Conservation (phyloP, 2,113 vertebrate species). For the Globicephala melas region DNA sequence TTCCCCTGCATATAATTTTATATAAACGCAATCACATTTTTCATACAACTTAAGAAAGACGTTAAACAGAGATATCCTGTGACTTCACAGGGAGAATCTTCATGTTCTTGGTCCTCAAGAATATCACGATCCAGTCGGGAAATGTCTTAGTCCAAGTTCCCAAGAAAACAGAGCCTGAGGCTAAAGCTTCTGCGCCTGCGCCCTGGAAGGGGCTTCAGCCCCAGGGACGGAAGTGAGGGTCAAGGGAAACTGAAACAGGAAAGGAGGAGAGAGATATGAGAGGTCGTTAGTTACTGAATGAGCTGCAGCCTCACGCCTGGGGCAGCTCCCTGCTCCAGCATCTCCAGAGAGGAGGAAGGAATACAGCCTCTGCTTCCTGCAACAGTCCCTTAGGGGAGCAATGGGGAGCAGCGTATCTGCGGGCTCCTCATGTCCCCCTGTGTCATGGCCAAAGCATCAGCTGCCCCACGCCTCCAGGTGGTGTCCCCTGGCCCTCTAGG, state of each 20-base stretch:
- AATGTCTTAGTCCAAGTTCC: background rate
- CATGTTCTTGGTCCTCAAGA: background rate
- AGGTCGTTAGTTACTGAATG: accelerated
- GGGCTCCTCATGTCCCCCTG: background rate
- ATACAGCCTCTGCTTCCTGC: background rate
- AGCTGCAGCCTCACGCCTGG: accelerated
- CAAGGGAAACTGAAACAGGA: background rate
- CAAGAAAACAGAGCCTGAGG: background rate
- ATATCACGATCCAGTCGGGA: background rate
- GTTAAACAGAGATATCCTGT: background rate
- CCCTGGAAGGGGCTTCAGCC: background rate
- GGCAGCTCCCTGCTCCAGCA: background rate
- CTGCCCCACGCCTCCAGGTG: background rate
- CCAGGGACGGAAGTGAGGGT: background rate
- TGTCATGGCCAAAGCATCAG: background rate
- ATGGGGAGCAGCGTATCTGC: background rate
- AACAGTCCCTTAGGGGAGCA: background rate
- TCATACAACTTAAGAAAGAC: background rate
- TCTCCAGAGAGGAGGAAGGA: background rate
- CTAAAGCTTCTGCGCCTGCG: accelerated
- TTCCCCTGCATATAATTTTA: background rate
- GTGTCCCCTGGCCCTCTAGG: background rate
- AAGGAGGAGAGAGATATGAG: background rate
- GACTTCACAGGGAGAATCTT: background rate
- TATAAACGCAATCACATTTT: background rate